Conservation (phyloP, 2,113 vertebrate species). For the Dicrurus megarhynchus region DNA sequence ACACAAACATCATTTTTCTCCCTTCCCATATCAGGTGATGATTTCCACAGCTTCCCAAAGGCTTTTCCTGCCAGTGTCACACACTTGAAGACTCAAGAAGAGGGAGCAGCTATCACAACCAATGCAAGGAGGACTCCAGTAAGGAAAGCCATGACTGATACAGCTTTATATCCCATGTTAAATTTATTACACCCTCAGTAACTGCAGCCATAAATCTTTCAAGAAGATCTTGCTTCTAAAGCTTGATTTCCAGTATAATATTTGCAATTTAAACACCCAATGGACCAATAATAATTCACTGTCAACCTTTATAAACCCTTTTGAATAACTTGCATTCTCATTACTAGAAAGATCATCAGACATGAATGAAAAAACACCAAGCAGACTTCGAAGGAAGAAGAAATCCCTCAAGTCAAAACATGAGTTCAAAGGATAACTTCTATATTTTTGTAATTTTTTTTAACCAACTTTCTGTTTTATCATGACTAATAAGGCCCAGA, state of each 20-base stretch:
- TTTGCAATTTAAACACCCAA: slow-evolving; percentile 53
- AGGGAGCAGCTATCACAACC: neutral
- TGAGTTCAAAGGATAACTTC: neutral
- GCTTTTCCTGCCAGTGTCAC: neutral
- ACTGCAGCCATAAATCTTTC: slow-evolving; percentile 43
- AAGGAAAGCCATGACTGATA: neutral
- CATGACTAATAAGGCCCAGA: neutral
- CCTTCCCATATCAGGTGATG: accelerated
- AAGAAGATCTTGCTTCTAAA: neutral
- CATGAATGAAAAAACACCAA: neutral
- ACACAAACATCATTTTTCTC: neutral
- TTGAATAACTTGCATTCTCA: slow-evolving; percentile 1
- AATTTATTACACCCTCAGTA: neutral
- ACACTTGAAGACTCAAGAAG: neutral
- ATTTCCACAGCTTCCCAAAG: neutral
- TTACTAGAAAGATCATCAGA: neutral
- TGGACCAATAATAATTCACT: slow-evolving; percentile 30
- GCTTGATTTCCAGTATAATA: neutral
- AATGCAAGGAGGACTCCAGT: neutral
- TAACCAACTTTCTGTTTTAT: neutral
- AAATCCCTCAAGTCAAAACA: neutral
- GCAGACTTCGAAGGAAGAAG: neutral
- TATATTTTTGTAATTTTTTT: neutral
- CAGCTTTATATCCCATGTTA: neutral
- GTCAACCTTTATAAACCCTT: slow-evolving; percentile 23